Conservation (phyloP, 2,888 invertebrate genomes). For the Zygothrica quintamaculata region DNA sequence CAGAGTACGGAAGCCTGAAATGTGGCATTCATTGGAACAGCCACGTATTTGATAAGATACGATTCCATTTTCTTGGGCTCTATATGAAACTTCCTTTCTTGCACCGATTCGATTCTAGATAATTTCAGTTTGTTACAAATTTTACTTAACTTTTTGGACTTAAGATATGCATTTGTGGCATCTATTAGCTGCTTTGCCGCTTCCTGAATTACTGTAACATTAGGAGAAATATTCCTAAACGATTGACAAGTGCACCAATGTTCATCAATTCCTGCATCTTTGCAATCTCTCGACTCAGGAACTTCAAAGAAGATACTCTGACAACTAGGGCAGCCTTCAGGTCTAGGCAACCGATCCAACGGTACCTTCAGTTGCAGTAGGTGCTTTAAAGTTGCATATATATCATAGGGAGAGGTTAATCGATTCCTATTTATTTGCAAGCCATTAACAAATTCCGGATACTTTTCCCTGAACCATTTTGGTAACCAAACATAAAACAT, state of each 20-base stretch:
- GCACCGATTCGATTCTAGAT: conserved; percentile 16
- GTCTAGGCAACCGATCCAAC: conserved; percentile 30
- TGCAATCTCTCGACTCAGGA: conserved; percentile 87
- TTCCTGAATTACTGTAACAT: neutral
- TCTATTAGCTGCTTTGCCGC: conserved; percentile 53
- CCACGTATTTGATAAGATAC: conserved; percentile 35
- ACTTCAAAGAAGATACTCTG: conserved; percentile 87
- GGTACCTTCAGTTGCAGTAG: conserved; percentile 46
- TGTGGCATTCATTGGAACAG: conserved; percentile 11
- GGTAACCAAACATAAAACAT: conserved; percentile 89
- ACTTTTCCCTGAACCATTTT: conserved; percentile 86
- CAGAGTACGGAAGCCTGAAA: conserved; percentile 37
- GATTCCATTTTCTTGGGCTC: neutral
- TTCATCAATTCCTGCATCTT: conserved; percentile 87
- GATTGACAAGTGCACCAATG: conserved; percentile 90
- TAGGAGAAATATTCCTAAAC: neutral
- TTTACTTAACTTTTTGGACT: conserved; percentile 34
- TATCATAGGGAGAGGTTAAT: conserved; percentile 84
- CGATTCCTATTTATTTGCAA: conserved; percentile 87
- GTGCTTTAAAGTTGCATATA: conserved; percentile 53
- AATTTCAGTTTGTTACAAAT: conserved; percentile 54
- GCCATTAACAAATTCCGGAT: conserved; percentile 86
- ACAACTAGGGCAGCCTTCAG: conserved; percentile 87
- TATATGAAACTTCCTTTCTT: conserved; percentile 1
- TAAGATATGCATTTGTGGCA: conserved; percentile 66